Evolutionary conservation across 2,113 vertebrate genomes (phyloP), one percentile per base, ranked within the genome.

Genomic region (Hymenochirus boettgeri): DNA sequence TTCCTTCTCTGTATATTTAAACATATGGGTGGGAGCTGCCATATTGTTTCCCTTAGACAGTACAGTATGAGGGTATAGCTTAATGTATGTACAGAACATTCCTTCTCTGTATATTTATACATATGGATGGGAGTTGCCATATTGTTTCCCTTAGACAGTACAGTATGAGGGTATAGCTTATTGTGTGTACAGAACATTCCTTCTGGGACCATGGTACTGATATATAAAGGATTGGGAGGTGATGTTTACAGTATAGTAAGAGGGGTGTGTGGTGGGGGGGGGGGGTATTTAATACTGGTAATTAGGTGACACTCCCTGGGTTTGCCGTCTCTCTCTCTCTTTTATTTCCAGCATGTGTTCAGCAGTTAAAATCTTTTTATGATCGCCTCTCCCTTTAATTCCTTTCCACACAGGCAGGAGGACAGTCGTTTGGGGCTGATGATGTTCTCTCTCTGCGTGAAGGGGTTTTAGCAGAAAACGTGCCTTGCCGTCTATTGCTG

Each of bases 261-360:
- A 55, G 25, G n/a, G 46, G n/a, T 59, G 58, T 59, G 51, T 67
- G 47, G 46, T 26, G 10, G 29, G 24, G 37, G 61, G 31, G 19
- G 42, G 29, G 27, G 25, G n/a, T 47, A 67, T 67, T 59, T 42
- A 58, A 67, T 67, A 37, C 55, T 15, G 45, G 47, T 57, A 60
- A 51, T 53, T 60, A n/a, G 7, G 29, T 19, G 56, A 35, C 65
- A 69, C 65, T 69, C 65, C 64, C 65, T 37, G 10, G 46, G 63
- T 31, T 46, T 66, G 54, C 63, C 46, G 15, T 60, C 15, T 66
- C 22, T 18, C 46, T 58, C 54, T 50, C 55, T 35, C 61, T 45
- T 18, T 50, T 27, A n/a, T 48, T 62, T 48, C 7, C 12, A 37
- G 8, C 18, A 24, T 29, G 51, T 27, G 47, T 33, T 11, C 11